Evolutionary conservation across 2,797 vertebrate genomes (phyloP).

Genomic region (Halcyon badia): DNA sequence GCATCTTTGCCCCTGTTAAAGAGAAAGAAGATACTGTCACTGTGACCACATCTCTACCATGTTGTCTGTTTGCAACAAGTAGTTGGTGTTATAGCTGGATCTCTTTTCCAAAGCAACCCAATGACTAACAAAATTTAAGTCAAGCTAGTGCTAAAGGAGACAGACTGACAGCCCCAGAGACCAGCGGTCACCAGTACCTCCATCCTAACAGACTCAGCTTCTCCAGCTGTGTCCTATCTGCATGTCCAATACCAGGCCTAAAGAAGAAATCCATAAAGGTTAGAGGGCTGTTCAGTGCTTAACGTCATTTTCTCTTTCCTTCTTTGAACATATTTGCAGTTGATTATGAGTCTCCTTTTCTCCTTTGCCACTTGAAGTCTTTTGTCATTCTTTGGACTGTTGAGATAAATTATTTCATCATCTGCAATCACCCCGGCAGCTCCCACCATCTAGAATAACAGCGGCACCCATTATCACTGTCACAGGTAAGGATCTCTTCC

Average conservation of each 20-base stretch:
- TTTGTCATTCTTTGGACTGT: neutral
- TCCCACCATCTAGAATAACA: neutral
- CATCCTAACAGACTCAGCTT: neutral
- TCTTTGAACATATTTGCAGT: neutral
- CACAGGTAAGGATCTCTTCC: neutral
- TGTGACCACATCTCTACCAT: neutral
- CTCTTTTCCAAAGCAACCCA: neutral
- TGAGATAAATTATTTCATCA: neutral
- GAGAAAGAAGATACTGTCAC: neutral
- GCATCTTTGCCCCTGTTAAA: neutral
- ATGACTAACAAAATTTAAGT: neutral
- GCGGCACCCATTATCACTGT: neutral
- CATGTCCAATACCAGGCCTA: accelerated
- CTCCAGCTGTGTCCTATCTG: neutral
- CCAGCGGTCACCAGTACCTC: neutral
- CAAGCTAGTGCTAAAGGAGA: neutral
- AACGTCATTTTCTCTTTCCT: neutral
- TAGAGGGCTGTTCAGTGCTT: neutral
- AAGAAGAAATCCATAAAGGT: neutral
- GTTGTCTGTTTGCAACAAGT: neutral
- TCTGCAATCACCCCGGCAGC: neutral
- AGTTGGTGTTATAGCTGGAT: accelerated
- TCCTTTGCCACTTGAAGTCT: neutral
- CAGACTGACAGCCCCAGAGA: neutral
- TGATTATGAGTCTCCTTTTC: neutral